phyloP scores from a whole-genome alignment of 1,140 invertebrate genomes.

The Acyrthosiphon pisum region DNA sequence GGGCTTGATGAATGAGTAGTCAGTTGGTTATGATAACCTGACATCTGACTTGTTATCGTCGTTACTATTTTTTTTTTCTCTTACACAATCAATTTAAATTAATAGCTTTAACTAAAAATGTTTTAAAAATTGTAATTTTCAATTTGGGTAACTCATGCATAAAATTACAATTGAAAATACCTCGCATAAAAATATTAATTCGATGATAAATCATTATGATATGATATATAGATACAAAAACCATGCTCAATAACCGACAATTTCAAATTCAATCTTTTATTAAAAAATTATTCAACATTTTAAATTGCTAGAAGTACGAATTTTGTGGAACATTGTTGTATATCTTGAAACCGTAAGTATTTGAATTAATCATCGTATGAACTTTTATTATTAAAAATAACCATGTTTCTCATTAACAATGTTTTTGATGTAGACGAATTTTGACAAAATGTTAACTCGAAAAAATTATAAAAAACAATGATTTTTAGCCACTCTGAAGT shows the following conservation, averaged over 20 bases:
- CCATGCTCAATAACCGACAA: background rate
- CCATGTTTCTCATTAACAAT: no score
- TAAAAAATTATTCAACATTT: no score
- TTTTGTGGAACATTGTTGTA: no score
- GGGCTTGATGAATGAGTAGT: background rate
- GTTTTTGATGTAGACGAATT: no score
- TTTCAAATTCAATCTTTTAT: background rate
- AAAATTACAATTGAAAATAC: background rate
- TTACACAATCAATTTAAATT: background rate
- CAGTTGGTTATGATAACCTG: background rate
- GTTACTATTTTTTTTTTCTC: background rate
- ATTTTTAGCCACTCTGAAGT: background rate
- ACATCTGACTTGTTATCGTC: background rate
- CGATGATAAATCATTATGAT: background rate
- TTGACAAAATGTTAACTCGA: no score
- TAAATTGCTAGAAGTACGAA: no score
- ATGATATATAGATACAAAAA: no score
- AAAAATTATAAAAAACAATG: background rate
- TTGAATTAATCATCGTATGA: no score
- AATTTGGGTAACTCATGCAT: background rate
- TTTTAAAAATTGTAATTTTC: background rate
- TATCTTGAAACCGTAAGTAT: no score
- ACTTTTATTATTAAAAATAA: no score
- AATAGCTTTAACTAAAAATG: background rate
- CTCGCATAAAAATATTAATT: background rate